Evolutionary conservation across 2,888 invertebrate species (phyloP), one percentile per base, ranked within the genome.

Genomic region (Oligia strigilis): DNA sequence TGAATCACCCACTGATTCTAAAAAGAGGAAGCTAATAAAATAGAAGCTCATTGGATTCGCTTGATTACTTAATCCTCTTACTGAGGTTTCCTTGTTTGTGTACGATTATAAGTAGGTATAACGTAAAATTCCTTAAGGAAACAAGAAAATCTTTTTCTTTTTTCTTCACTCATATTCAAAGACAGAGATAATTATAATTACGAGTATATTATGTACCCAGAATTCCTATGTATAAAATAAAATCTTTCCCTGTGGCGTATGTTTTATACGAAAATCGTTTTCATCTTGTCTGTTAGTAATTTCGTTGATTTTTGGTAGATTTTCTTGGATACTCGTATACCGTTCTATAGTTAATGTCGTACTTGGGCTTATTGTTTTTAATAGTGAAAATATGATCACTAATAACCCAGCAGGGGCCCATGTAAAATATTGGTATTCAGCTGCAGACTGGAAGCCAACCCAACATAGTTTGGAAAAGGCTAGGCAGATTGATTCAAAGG

Each of bases 41-140:
- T 49, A 71, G 17, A 40, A 52, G 23, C 14, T 72, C 46, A 76
- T 73, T 62, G 23, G 55, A 85, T 17, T 65, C 0, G 23, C 74
- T 72, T 85, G 36, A 72, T 72, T 75, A 62, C 69, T 55, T 66
- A 40, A 73, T 81, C 69, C 36, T 55, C 64, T 85, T 72, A 60
- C 29, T 55, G 65, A 66, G 52, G 29, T 66, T 62, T 70, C 9
- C 72, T 43, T 52, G 40, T 69, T 66, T 40, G 14, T 23, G 4
- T 6, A 52, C n/a, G 29, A 58, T 72, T 58, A 49, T 29, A 29
- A 29, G 29, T 29, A 29, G 29, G 29, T 29, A 29, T 19, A 64
- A n/a, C 3, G 40, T 29, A 17, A 67, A 65, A 78, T 65, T 52
- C 17, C 11, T 55, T 19, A 14, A 64, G 29, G 46, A 81, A 82